These are phyloP conservation scores for Dendropsophus ebraccatus DNA, from an alignment of 2,113 vertebrate genomes.

Conservation along the genomic window DNA sequence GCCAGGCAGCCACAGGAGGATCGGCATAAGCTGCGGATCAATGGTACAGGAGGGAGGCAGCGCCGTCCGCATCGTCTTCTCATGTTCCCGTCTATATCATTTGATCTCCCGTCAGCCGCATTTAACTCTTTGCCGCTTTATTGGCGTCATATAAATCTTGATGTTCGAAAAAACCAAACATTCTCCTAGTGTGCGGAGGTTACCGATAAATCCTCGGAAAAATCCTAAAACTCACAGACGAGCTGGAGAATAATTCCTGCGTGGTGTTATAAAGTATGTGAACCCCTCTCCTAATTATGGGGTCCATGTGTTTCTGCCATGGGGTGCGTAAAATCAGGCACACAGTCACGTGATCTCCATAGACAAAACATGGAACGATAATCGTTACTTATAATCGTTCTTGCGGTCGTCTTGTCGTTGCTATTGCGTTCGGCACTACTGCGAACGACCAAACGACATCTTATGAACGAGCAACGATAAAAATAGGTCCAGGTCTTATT, in stretches of 20 bases:
- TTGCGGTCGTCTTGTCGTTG: too few species aligned
- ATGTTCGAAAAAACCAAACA: neutral
- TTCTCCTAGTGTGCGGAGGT: neutral
- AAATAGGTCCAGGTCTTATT: too few species aligned
- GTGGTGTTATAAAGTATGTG: neutral
- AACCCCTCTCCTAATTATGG: too few species aligned
- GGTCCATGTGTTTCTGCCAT: too few species aligned
- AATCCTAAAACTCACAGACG: neutral
- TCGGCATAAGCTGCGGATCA: neutral
- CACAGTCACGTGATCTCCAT: neutral
- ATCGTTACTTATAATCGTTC: too few species aligned
- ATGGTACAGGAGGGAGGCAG: neutral
- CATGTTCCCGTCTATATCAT: neutral
- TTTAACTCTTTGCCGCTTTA: constrained; percentile 3
- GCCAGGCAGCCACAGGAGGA: neutral
- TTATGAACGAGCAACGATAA: too few species aligned
- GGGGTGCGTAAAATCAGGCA: neutral
- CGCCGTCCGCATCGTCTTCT: neutral
- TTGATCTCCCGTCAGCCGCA: neutral
- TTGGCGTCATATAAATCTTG: neutral
- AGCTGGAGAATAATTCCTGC: neutral
- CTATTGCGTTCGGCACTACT: too few species aligned
- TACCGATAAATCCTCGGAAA: neutral
- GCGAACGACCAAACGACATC: too few species aligned
- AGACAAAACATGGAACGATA: neutral